Conservation (phyloP, 2,888 invertebrate species). For the Vesta saturnalis region DNA sequence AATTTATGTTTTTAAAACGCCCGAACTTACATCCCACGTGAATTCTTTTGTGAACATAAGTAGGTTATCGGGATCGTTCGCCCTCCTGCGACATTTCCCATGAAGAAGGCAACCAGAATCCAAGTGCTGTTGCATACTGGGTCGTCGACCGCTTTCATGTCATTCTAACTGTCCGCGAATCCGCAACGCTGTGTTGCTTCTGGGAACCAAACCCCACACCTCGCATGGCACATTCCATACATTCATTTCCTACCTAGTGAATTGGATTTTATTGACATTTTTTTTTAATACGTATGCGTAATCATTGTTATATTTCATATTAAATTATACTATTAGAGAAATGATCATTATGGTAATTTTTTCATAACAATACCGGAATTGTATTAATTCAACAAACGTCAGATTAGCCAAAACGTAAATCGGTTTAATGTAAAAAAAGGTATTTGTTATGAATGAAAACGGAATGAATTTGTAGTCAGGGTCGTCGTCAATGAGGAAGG, state of each 20-base stretch:
- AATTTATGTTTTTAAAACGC: conserved; percentile 9
- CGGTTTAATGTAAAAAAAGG: neutral
- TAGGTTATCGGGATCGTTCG: conserved; percentile 37
- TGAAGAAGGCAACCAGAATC: conserved; percentile 35
- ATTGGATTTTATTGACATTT: conserved; percentile 34
- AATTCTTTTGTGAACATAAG: conserved; percentile 22
- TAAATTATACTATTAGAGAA: neutral
- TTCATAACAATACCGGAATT: neutral
- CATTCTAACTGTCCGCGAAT: conserved; percentile 61
- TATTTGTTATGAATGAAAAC: conserved; percentile 18
- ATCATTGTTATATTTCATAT: conserved; percentile 10
- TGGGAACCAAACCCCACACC: conserved; percentile 63
- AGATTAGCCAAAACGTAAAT: neutral
- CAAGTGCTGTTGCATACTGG: conserved; percentile 49
- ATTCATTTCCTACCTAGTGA: conserved; percentile 50
- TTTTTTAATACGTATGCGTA: conserved; percentile 18
- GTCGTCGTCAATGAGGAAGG: conserved; percentile 48
- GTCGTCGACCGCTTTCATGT: conserved; percentile 64
- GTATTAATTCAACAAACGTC: too few species aligned
- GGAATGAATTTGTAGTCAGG: conserved; percentile 29
- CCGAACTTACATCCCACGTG: conserved; percentile 8
- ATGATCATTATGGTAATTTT: too few species aligned
- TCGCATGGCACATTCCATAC: conserved; percentile 54
- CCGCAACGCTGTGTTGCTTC: conserved; percentile 61
- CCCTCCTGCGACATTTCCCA: conserved; percentile 36